A percentile compares a stretch with the other conserved stretches of the same genome.
phyloP scores from a whole-genome alignment of 2,113 vertebrate species.

The Sarotherodon lohbergeri region DNA sequence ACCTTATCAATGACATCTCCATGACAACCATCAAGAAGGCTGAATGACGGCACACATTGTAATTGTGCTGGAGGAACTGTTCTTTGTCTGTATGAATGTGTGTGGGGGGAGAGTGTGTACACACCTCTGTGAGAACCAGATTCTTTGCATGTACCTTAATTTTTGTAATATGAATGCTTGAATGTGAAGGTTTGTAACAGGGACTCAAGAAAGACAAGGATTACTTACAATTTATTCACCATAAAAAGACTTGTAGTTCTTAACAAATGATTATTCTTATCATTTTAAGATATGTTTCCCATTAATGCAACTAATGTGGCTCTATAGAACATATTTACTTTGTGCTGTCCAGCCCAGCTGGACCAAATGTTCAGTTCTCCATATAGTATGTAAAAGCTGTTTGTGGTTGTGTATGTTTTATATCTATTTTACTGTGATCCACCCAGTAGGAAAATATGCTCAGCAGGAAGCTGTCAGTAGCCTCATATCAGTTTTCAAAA shows the following conservation, averaged over 20 bases:
- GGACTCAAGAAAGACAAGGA: not conserved
- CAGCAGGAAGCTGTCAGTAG: not conserved
- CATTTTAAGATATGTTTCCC: not conserved
- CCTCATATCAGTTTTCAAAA: not conserved
- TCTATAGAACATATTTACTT: not conserved
- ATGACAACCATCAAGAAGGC: constrained; percentile 68
- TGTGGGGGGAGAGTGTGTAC: constrained; percentile 6
- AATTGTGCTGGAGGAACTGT: constrained; percentile 40
- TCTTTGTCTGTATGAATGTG: constrained; percentile 8
- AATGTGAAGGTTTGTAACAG: not conserved
- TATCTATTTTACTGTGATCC: not conserved
- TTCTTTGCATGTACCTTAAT: not conserved
- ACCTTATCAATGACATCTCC: constrained; percentile 70
- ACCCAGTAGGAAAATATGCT: not conserved
- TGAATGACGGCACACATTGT: constrained; percentile 39
- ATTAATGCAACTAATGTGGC: not conserved
- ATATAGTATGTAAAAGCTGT: not conserved
- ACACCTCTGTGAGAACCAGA: constrained; percentile 5
- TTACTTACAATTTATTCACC: not conserved
- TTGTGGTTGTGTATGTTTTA: not conserved
- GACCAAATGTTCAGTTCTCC: not conserved
- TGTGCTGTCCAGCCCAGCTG: not conserved
- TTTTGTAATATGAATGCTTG: not conserved
- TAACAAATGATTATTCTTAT: not conserved
- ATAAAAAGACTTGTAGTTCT: not conserved